Percentiles rank a stretch among this genome's conserved stretches.
phyloP scores from a whole-genome alignment of 2,797 vertebrate genomes.

The Tenualosa thibaudeaui region DNA sequence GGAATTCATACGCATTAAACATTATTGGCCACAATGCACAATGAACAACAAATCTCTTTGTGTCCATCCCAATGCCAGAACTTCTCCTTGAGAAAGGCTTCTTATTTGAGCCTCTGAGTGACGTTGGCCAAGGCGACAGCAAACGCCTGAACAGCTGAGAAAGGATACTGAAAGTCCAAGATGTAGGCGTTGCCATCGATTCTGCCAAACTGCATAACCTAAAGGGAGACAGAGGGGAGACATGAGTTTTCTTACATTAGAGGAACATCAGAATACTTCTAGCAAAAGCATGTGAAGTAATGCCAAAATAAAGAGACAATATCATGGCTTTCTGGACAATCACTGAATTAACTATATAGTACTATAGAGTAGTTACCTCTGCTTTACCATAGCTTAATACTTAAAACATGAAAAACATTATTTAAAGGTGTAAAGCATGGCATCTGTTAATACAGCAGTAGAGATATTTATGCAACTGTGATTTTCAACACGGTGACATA shows the following conservation, averaged over 20 bases:
- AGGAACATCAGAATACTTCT: neutral
- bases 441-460: neutral
- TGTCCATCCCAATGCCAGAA: neutral
- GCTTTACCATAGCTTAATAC: neutral
- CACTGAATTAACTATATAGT: neutral
- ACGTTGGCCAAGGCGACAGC: slow-evolving; percentile 99
- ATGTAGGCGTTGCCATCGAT: slow-evolving; percentile 99
- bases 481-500: neutral
- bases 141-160: slow-evolving; percentile 98
- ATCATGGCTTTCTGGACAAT: neutral
- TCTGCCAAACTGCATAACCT: slow-evolving; percentile 99
- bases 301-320: neutral
- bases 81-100: slow-evolving; percentile 7
- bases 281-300: neutral
- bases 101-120: slow-evolving; percentile 98
- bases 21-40: slow-evolving; percentile 40
- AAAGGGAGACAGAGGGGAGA: slow-evolving; percentile 26
- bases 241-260: neutral
- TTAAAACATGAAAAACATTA: neutral
- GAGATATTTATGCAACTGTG: neutral
- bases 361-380: neutral
- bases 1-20: slow-evolving; percentile 41
- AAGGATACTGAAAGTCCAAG: slow-evolving; percentile 99
- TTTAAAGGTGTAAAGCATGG: neutral
- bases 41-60: slow-evolving; percentile 31